Conservation (phyloP, 2,888 invertebrate genomes). For the Drosophila meridiana region DNA sequence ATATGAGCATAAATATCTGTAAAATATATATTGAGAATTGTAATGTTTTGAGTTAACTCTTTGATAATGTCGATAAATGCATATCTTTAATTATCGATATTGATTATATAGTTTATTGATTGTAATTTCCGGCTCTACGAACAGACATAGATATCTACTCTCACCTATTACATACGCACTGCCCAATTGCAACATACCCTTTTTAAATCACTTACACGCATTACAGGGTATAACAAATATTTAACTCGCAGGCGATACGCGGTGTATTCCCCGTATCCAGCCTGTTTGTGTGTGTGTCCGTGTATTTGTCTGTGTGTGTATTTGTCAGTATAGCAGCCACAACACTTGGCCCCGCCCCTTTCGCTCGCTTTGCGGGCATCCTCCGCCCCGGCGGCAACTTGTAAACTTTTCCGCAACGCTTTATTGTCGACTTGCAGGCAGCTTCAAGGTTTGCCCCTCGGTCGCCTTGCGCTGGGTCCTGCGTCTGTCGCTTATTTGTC, state of each 20-base stretch:
- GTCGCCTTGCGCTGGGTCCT: background rate
- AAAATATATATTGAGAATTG: no score
- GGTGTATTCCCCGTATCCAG: conserved; percentile 24
- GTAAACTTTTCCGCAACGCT: conserved; percentile 66
- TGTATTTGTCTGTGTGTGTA: conserved; percentile 26
- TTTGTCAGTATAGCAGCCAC: conserved; percentile 44
- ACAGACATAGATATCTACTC: background rate
- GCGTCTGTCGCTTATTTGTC: conserved; percentile 68
- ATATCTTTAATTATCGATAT: background rate
- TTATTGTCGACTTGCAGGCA: conserved; percentile 58
- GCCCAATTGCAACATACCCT: background rate
- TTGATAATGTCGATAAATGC: background rate
- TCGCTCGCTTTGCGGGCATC: conserved; percentile 2
- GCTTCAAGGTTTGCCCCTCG: conserved; percentile 21
- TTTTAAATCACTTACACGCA: background rate
- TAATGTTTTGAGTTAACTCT: no score
- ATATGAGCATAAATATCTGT: no score
- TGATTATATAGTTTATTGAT: background rate
- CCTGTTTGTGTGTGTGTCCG: conserved; percentile 17
- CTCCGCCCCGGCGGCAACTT: conserved; percentile 48
- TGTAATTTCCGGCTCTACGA: background rate
- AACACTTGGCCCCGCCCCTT: conserved; percentile 13
- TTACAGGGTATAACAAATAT: conserved; percentile 56
- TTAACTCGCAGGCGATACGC: conserved; percentile 58
- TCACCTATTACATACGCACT: background rate